These are phyloP conservation scores for Alethe castanea DNA, from an alignment of 2,113 vertebrate species.

Conservation along the genomic window DNA sequence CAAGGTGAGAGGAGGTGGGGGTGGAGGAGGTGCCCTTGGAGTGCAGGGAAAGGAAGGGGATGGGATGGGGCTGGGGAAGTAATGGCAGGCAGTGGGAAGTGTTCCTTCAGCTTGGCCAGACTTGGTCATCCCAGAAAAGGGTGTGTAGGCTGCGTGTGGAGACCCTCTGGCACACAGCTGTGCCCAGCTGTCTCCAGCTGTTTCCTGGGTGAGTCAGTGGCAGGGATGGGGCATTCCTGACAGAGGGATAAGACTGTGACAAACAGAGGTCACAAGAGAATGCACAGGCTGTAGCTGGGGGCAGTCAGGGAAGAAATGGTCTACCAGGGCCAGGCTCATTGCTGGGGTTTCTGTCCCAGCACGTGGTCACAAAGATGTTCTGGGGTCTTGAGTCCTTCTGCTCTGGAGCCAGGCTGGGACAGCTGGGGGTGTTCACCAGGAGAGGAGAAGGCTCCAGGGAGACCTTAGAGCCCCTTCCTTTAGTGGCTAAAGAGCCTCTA, in stretches of 20 bases:
- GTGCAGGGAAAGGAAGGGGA: not conserved
- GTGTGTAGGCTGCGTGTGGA: not conserved
- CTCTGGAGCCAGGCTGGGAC: not conserved
- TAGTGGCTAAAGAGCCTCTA: not conserved
- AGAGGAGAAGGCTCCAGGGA: not conserved
- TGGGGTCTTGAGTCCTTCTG: not conserved
- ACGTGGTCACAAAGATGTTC: not conserved
- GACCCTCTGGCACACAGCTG: not conserved
- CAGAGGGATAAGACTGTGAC: not conserved
- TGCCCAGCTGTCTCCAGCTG: not conserved
- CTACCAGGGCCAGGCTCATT: not conserved
- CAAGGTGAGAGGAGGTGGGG: constrained; percentile 69
- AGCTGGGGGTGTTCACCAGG: not conserved
- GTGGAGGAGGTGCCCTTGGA: not conserved
- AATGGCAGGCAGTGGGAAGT: not conserved
- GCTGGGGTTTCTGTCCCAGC: not conserved
- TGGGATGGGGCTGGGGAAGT: not conserved
- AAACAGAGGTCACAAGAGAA: not conserved
- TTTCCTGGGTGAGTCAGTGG: not conserved
- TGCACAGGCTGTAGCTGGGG: not conserved
- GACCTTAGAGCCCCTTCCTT: not conserved
- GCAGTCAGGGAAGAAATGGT: not conserved
- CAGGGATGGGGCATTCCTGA: not conserved
- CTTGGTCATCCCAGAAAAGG: not conserved
- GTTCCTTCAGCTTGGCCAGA: not conserved